A percentile compares a stretch with the other conserved stretches of the same genome.
These are phyloP conservation scores for Hedya salicella DNA, from an alignment of 2,888 invertebrate genomes.

Conservation along the genomic window DNA sequence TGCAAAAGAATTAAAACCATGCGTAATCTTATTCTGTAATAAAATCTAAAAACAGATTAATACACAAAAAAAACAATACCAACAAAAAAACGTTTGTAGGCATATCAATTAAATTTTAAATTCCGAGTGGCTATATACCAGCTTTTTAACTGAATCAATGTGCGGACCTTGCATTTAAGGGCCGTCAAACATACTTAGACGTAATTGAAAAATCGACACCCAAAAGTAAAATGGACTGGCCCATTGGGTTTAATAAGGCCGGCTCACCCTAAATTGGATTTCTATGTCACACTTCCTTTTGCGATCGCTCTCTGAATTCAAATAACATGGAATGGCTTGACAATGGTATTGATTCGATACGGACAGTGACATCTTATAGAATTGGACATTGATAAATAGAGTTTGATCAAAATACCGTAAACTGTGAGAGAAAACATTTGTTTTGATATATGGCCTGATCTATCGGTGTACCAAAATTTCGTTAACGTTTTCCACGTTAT, in stretches of 20 bases:
- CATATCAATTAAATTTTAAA: no score
- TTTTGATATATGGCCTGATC: no score
- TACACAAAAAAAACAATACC: no score
- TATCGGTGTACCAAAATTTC: no score
- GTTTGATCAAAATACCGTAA: no score
- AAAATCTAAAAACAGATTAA: no score
- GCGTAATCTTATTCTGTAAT: no score
- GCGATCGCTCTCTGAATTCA: slow-evolving; percentile 39
- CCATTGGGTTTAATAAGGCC: slow-evolving; percentile 37
- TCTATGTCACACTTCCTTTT: slow-evolving; percentile 41
- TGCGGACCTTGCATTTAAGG: slow-evolving; percentile 12
- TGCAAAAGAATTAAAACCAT: no score
- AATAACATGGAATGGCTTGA: slow-evolving; percentile 26
- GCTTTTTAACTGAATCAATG: not conserved
- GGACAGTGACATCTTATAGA: not conserved
- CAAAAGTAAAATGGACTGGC: slow-evolving; percentile 24
- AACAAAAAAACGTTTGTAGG: no score
- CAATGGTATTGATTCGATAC: slow-evolving; percentile 34
- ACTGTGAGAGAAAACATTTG: no score
- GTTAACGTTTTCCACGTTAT: no score
- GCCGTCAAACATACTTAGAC: slow-evolving; percentile 25
- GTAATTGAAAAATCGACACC: slow-evolving; percentile 37
- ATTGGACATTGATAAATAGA: no score
- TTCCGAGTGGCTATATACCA: not conserved
- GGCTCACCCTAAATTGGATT: slow-evolving; percentile 39